Base-by-base conservation (phyloP, 2,888 invertebrate genomes). In the Tridacna crocea region DNA sequence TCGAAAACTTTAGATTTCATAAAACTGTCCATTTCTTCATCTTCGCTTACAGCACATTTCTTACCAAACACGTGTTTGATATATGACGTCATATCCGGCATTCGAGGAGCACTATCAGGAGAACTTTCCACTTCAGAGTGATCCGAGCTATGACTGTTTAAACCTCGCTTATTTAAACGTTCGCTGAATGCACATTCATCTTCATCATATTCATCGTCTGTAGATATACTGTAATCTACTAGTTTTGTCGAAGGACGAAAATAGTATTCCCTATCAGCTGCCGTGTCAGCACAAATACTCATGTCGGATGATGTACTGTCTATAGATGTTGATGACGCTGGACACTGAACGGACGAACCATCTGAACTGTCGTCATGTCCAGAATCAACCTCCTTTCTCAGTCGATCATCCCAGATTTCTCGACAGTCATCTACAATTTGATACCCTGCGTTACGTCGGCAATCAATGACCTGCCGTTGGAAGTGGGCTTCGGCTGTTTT, bases 21-120 rank as follows among this genome's bases (percentile, higher is more conserved):
- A 58, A 85, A 85, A 79, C 85, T 83, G 75, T 81, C 79, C 83
- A 86, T 83, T 61, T 83, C 86, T 0, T 82, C 80, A 65, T 86
- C 86, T 74, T 86, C 83, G 22, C 72, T 75, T 0, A 47, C 24
- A 24, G 19, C 51, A 24, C 74, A 26, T n/a, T 68, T 19, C 17
- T 76, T 76, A 26, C 77, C 51, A 74, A 84, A 84, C 55, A 84
- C 47, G 46, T 61, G 58, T 58, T 76, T 76, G n/a, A 84, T 84
- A 26, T 70, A 84, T n/a, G 48, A 48, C 22, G n/a, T 70, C 19
- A 48, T 24, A 47, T 70, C 51, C 6, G 22, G 4, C 17, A 70
- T 26, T 13, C 19, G 51, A 17, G 24, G 22, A 4, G n/a, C 46
- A n/a, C n/a, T 26, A 47, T 70, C 70, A 19, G 24, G 48, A 13